phyloP scores from a whole-genome alignment of 1,140 invertebrate genomes.

The Diuraphis noxia region DNA sequence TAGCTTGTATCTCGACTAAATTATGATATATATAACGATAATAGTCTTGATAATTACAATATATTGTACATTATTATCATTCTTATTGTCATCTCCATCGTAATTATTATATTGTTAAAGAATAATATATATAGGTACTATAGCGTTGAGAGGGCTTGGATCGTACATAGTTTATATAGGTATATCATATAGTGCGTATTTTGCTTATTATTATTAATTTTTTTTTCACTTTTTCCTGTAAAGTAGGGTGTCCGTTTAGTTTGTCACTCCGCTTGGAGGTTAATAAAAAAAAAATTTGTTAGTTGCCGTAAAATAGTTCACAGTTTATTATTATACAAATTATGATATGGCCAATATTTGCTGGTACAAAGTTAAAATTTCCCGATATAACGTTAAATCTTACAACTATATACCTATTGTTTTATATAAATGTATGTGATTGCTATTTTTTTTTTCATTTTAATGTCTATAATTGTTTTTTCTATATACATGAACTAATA shows the following conservation, averaged over 20 bases:
- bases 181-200: not conserved
- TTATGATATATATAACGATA: not conserved
- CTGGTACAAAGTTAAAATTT: not conserved
- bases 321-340: not conserved
- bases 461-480: constrained; percentile 26
- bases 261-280: not conserved
- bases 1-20: not conserved
- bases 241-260: not conserved
- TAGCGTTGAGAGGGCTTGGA: not conserved
- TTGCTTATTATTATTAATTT: not conserved
- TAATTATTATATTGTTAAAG: not conserved
- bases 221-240: not conserved
- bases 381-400: not conserved
- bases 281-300: not conserved
- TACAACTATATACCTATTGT: not conserved
- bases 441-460: constrained; percentile 14
- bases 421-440: not conserved
- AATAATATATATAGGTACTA: not conserved
- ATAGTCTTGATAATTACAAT: constrained; percentile 13
- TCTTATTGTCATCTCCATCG: not conserved
- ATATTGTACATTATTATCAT: not conserved
- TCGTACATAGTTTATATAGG: not conserved
- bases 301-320: not conserved
- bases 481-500: not conserved
- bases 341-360: not conserved